These are phyloP conservation scores for Parus major DNA, from an alignment of 2,113 vertebrate species.

Conservation along the genomic window DNA sequence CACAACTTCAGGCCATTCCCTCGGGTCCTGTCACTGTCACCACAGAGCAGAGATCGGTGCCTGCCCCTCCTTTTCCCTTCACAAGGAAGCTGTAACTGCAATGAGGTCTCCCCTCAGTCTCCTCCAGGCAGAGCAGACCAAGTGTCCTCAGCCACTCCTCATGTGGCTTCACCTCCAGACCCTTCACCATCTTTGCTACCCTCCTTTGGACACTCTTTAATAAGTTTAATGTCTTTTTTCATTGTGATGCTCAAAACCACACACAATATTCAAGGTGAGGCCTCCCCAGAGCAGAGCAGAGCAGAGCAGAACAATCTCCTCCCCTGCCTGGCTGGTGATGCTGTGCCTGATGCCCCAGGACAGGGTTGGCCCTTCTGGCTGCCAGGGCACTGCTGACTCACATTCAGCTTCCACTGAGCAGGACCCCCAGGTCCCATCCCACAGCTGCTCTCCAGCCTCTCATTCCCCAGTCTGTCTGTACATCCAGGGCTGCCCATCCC, in stretches of 20 bases:
- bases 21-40: not conserved
- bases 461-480: not conserved
- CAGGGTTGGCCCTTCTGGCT: not conserved
- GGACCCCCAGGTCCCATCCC: not conserved
- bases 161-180: not conserved
- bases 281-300: not conserved
- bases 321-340: rapidly evolving
- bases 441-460: not conserved
- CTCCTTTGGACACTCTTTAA: not conserved
- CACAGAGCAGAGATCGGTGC: not conserved
- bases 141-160: not conserved
- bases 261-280: not conserved
- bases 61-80: not conserved
- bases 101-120: not conserved
- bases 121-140: not conserved
- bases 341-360: not conserved
- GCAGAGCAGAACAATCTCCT: not conserved
- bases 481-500: not conserved
- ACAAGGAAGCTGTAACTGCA: not conserved
- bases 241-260: not conserved
- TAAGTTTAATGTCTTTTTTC: not conserved
- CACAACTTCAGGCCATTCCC: not conserved
- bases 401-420: not conserved
- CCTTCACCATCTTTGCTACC: not conserved
- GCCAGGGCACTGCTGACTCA: not conserved